These are phyloP conservation scores for Gnathonemus longibarbis DNA, from an alignment of 2,113 vertebrate species.

Conservation along the genomic window DNA sequence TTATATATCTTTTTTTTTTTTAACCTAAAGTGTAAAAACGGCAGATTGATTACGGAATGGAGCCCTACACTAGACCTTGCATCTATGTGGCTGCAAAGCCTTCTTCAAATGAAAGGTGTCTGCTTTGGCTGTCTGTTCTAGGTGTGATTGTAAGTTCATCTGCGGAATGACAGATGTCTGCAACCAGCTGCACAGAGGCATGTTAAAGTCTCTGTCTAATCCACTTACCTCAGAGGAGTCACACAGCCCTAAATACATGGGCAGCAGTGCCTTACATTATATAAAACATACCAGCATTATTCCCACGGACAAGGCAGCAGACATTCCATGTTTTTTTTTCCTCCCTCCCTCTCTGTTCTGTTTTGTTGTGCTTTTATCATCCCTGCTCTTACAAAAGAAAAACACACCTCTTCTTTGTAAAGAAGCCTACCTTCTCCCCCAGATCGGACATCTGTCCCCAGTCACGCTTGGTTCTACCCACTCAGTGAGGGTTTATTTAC, in stretches of 20 bases:
- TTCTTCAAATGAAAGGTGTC: constrained; percentile 67
- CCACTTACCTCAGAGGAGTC: constrained; percentile 68
- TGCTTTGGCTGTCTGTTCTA: constrained; percentile 62
- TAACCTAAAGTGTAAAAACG: neutral
- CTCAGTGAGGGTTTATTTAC: constrained; percentile 5
- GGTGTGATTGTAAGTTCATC: constrained; percentile 65
- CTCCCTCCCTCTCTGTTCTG: constrained; percentile 30
- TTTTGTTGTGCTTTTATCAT: constrained; percentile 38
- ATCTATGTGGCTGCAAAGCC: constrained; percentile 42
- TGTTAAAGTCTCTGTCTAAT: constrained; percentile 80
- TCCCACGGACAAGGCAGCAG: constrained; percentile 48
- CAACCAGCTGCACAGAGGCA: constrained; percentile 78
- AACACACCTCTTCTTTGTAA: constrained; percentile 1
- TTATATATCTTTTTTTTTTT: constrained; percentile 18
- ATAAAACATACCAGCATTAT: constrained; percentile 54
- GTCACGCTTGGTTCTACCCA: neutral
- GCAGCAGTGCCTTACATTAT: constrained; percentile 55
- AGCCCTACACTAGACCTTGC: neutral
- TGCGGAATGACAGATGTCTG: constrained; percentile 86
- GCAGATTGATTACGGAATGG: neutral
- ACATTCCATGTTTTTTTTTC: constrained; percentile 37
- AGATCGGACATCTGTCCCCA: constrained; percentile 21
- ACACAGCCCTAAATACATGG: constrained; percentile 70
- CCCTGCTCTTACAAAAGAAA: constrained; percentile 29
- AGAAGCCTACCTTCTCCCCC: constrained; percentile 1